Percentiles rank a stretch among this genome's conserved stretches.
phyloP scores from a whole-genome alignment of 1,140 invertebrate genomes.

The Drosophila miranda region DNA sequence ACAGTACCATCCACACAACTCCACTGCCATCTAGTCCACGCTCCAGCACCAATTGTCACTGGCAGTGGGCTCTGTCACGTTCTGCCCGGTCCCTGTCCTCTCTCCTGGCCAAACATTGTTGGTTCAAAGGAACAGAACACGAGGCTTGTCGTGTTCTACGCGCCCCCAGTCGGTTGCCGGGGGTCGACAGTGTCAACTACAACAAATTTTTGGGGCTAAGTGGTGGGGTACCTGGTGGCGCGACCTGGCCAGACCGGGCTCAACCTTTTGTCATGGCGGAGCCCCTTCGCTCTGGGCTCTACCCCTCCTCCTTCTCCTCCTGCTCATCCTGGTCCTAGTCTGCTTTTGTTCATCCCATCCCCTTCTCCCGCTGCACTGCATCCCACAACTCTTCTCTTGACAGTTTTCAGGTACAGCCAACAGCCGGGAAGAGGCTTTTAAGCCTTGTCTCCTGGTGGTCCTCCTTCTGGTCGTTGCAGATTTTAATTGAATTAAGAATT shows the following conservation, averaged over 20 bases:
- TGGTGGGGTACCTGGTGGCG: slow-evolving; percentile 22
- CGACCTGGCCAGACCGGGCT: slow-evolving; percentile 33
- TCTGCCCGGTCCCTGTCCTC: neutral
- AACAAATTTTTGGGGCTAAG: slow-evolving; percentile 39
- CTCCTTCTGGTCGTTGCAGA: slow-evolving; percentile 23
- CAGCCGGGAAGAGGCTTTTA: slow-evolving; percentile 19
- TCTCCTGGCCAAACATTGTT: neutral
- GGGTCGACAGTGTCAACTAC: slow-evolving; percentile 44
- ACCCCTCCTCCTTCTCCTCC: neutral
- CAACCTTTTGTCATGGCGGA: slow-evolving; percentile 39
- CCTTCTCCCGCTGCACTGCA: neutral
- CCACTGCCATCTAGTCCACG: slow-evolving; percentile 31
- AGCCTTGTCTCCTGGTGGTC: slow-evolving; percentile 16
- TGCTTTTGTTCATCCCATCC: neutral
- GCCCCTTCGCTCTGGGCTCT: slow-evolving; percentile 1
- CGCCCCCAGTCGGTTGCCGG: slow-evolving; percentile 14
- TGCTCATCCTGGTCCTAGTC: neutral
- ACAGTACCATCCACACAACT: neutral
- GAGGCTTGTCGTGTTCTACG: slow-evolving; percentile 41
- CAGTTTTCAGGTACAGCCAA: slow-evolving; percentile 14
- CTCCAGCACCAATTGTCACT: slow-evolving; percentile 51
- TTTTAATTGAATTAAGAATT: slow-evolving; percentile 75
- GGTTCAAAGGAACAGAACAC: slow-evolving; percentile 16
- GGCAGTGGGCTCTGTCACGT: slow-evolving; percentile 36
- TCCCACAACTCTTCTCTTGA: neutral